phyloP scores from a whole-genome alignment of 2,888 invertebrate species.

The Ctenicera cuprea region DNA sequence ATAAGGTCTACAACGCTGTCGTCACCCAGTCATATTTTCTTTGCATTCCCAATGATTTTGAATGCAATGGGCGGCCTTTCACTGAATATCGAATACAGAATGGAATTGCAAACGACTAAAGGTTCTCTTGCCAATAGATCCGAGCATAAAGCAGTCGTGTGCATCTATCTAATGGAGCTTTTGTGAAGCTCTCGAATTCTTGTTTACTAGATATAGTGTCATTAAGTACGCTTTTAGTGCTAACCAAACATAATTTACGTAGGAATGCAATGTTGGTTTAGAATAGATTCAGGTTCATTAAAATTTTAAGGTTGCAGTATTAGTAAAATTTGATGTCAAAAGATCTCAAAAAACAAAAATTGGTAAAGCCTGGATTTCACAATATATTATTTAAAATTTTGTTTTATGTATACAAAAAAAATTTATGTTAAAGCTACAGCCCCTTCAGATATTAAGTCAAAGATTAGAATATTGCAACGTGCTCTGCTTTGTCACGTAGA shows the following conservation, averaged over 20 bases:
- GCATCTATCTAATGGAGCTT: conserved; percentile 14
- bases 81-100: conserved; percentile 23
- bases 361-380: too few relatives aligned
- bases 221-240: conserved; percentile 14
- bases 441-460: too few relatives aligned
- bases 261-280: neutral
- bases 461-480: too few relatives aligned
- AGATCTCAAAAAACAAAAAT: too few relatives aligned
- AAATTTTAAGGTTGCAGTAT: too few relatives aligned
- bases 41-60: conserved; percentile 14
- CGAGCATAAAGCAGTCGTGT: neutral
- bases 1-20: neutral
- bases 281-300: too few relatives aligned
- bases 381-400: too few relatives aligned
- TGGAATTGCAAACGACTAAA: conserved; percentile 21
- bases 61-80: conserved; percentile 21
- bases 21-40: conserved; percentile 22
- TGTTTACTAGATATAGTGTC: conserved; percentile 13
- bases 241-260: conserved; percentile 12
- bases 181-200: conserved; percentile 16
- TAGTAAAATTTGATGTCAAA: too few relatives aligned
- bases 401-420: too few relatives aligned
- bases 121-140: conserved; percentile 7
- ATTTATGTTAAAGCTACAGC: too few relatives aligned
- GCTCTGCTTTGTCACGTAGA: too few relatives aligned